Conservation (phyloP, 2,113 vertebrate genomes). For the Pampusana beccarii region DNA sequence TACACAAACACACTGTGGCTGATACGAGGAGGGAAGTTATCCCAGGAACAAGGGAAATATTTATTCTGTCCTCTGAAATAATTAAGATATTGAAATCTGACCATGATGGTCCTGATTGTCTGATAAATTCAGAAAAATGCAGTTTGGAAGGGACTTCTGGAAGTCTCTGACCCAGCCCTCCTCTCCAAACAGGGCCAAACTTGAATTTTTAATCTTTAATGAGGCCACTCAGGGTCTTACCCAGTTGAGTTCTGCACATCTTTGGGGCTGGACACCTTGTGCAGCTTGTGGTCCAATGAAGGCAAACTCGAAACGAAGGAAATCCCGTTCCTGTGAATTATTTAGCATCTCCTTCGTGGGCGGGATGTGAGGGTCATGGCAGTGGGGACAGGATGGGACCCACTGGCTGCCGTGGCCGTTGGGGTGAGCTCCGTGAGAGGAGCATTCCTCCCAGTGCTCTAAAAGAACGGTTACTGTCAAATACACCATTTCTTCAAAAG, state of each 20-base stretch:
- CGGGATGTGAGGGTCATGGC: not conserved
- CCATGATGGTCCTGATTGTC: not conserved
- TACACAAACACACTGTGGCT: not conserved
- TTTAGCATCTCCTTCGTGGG: not conserved
- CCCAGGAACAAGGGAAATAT: not conserved
- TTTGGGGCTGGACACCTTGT: not conserved
- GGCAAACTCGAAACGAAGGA: not conserved
- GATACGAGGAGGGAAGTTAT: not conserved
- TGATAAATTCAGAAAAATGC: not conserved
- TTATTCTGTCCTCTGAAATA: not conserved
- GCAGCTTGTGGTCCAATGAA: not conserved
- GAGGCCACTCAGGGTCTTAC: not conserved
- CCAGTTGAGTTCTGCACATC: not conserved
- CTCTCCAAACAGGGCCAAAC: not conserved
- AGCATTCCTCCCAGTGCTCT: not conserved
- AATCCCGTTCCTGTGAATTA: not conserved
- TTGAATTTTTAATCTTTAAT: not conserved
- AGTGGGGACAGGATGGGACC: not conserved
- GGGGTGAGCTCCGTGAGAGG: fast-evolving
- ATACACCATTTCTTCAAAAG: not conserved
- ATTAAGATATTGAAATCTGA: not conserved
- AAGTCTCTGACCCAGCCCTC: not conserved
- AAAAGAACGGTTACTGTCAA: not conserved
- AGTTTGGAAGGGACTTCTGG: not conserved
- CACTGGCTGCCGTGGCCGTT: not conserved